Base-by-base conservation (phyloP, 2,888 invertebrate species). In the Rhagonycha lutea region DNA sequence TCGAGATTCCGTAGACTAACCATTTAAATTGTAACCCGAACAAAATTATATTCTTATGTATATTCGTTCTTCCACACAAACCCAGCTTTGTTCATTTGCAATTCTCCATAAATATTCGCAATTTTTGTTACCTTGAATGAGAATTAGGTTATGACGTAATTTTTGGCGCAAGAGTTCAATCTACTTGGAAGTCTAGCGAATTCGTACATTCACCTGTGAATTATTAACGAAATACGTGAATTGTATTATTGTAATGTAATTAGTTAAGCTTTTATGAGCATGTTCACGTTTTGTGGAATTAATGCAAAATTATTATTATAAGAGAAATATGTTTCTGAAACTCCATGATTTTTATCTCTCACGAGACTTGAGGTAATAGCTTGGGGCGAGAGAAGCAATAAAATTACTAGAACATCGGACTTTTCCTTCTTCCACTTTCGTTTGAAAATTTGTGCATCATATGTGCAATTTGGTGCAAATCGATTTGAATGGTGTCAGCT, bases 241-340 rank as follows among this genome's bases (percentile, higher is more conserved):
- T 74, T 70, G 74, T 74, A 70, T n/a, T 68, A 70, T 74, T 74
- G 74, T 68, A 70, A 74, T 61, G 68, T 67, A 74, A 74, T 74
- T 74, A 74, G 74, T 70, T 74, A 74, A 67, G 73, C 73, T 69
- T 73, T 47, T 47, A 73, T 73, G 69, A 73, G 47, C 69, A 73
- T 47, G 65, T 73, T 69, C 63, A 73, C 23, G 73, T 73, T 61
- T 29, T 72, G 18, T 11, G 28, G 9, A 67, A n/a, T 63, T 47
- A 61, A 73, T 73, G 73, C 62, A 73, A 73, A 73, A 61, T 61
- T 47, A 14, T 4, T 7, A 1, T 4, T 28, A 28, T 28, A 28
- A 11, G 61, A 8, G 12, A 61, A 11, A 61, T 8, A 14, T 63
- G 14, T 24, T 24, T 24, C 63, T 63, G 24, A 61, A 11, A 61